Base-by-base conservation (phyloP, 2,888 invertebrate genomes). In the Reticulitermes lucifugus region DNA sequence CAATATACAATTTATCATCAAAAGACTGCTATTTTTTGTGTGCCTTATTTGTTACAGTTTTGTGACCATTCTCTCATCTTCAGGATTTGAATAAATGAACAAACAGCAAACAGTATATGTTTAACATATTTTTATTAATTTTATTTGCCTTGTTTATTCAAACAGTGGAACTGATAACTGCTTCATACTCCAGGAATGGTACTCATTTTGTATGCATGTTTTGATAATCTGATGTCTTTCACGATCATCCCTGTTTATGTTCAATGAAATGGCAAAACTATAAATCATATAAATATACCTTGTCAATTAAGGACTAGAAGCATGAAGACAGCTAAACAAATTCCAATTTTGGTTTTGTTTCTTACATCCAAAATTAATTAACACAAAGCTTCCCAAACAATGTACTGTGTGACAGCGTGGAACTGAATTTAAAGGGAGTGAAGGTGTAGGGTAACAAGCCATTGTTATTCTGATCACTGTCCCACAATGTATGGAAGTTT, bases 141-240 rank as follows among this genome's bases (percentile, higher is more conserved):
- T 86, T 81, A 81, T 81, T 81, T 25, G 70, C 81, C 81, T 86
- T 41, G 81, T 85, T 83, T 85, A 85, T 75, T 85, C 73, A 81
- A 86, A 86, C 86, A 86, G 85, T 86, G 83, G 86, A 86, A 77
- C 83, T 85, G 79, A 84, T 83, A 84, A 81, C 85, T 85, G 77
- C 80, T 83, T 79, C 83, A 81, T 85, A 77, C 60, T 85, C 85
- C 51, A 84, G 86, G 85, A 86, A 86, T 86, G 85, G 86, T 86
- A 85, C 79, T 85, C 79, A 6, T 75, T 43, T 82, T 60, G 80
- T 85, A 79, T 85, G 83, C 85, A 85, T 65, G 9, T 75, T 75
- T 14, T 46, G 65, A 81, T 81, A 81, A 46, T 77, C 77, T 81
- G 12, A 80, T 60, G 35, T 59, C 60, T 80, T 79, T 79, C 75